Base-by-base conservation (phyloP, 2,888 invertebrate species). In the Torymus tubicola region DNA sequence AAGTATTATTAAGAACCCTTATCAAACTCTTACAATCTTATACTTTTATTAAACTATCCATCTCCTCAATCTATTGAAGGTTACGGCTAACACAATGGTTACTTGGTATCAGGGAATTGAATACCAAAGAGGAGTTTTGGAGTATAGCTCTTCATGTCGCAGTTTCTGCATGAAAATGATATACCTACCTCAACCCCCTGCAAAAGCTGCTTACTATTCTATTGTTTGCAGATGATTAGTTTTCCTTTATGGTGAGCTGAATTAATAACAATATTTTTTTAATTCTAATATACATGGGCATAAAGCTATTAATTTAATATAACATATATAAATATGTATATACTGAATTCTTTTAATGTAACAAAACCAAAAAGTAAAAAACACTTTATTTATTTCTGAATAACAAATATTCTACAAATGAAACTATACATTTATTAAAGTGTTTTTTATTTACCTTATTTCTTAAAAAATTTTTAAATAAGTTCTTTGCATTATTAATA, bases 11-110 rank as follows among this genome's bases (percentile, higher is more conserved):
- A 42, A 8, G 69, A 68, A 55, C 21, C 68, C 60, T 70, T 75
- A 16, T 42, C 18, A 64, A 68, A 57, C 58, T 3, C 58, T 57
- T 16, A 42, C 8, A 61, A 55, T 79, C 63, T 80, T 52, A 14
- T 61, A 42, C 42, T 50, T 16, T 68, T 63, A 68, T 58, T 75
- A 18, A 69, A 64, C 60, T 60, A 65, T 65, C 64, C 65, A 14
- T 77, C 70, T 81, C 70, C 24, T 73, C 14, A 76, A 82, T 82
- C 69, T 80, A 79, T 80, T 80, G 73, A 82, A 82, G 82, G 82
- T 70, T 80, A 80, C 21, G 82, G 79, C 58, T 82, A 82, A 80
- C 70, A 65, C 67, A 77, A 64, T 82, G 67, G 58, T 68, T 53
- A 69, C 68, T 65, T 75, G 82, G 79, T 79, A 73, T 73, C 68